Base-by-base conservation (phyloP, 2,888 invertebrate species). In the Pachydiplax longipennis region DNA sequence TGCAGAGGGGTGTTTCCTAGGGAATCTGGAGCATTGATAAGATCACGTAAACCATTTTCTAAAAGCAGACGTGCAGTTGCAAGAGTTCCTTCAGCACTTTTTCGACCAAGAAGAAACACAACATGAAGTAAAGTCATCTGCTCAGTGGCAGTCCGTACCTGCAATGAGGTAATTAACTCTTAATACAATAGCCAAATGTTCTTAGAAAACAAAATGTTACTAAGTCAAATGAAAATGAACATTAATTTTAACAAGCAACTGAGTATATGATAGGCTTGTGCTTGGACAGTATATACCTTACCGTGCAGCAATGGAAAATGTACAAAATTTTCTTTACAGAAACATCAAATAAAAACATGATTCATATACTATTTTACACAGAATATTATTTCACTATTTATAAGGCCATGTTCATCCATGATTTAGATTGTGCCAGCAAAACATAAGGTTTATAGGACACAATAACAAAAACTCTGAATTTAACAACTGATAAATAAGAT, bases 1-100 rank as follows among this genome's bases (percentile, higher is more conserved):
- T 97, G 97, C 18, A 97, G 93, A 0, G 97, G 96, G 0, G 97
- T 97, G 93, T 97, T 97, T 0, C 96, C 96, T 90, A 97, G 94
- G 65, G 96, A 96, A 93, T 97, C 97, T 0, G 96, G 96, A 90
- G 96, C 95, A 93, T 97, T 97, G 82, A 97, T 96, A 90, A 96
- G 94, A 92, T 97, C 96, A 93, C 96, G 96, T 92, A 97, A 96
- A 0, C 97, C 97, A 91, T 96, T 96, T 92, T 97, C 97, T 87
- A 97, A 94, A 82, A 97, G 94, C 91, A 97, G 95, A 92, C 96
- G 95, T 90, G 96, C 95, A 0, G 96, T 96, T 90, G 95, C 95
- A 91, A 96, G 94, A 0, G 97, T 97, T 92, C 97, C 96, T 93
- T 96, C 96, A 0, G 96, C 96, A 3, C 96, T 95, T 93, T 96